These are phyloP conservation scores for Aporophyla lueneburgensis DNA, from an alignment of 2,888 invertebrate genomes.

Conservation along the genomic window DNA sequence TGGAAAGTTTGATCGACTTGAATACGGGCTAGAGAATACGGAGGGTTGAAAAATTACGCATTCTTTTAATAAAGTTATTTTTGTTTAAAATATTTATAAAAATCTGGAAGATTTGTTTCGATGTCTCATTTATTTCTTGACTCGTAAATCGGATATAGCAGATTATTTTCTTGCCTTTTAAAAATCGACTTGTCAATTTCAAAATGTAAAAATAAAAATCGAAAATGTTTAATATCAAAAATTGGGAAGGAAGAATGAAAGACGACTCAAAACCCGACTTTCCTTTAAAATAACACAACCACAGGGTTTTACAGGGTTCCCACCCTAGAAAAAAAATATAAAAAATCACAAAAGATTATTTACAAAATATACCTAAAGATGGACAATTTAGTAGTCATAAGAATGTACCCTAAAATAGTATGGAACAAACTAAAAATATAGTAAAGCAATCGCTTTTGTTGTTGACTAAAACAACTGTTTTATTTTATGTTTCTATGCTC, in stretches of 20 bases:
- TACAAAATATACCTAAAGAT: conserved; percentile 27
- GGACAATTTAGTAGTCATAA: conserved; percentile 10
- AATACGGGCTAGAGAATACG: conserved; percentile 32
- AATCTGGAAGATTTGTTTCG: conserved; percentile 48
- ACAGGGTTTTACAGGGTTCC: background rate
- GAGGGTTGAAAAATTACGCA: conserved; percentile 54
- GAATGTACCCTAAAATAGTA: conserved; percentile 1
- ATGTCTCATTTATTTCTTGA: conserved; percentile 16
- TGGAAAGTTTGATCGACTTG: conserved; percentile 65
- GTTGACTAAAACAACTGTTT: conserved; percentile 3
- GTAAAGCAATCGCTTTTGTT: conserved; percentile 2
- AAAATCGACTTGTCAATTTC: background rate
- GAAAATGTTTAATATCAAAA: background rate
- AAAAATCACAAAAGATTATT: conserved; percentile 6
- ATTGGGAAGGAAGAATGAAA: background rate
- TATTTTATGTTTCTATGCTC: no score
- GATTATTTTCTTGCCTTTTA: background rate
- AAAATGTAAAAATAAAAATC: conserved; percentile 4
- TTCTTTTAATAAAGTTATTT: conserved; percentile 5
- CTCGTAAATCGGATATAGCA: background rate
- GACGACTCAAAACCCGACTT: conserved; percentile 12
- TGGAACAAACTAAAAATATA: conserved; percentile 5
- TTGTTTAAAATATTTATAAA: background rate
- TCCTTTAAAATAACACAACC: conserved; percentile 37
- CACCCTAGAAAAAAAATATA: conserved; percentile 9